A percentile compares a stretch with the other conserved stretches of the same genome.
Evolutionary conservation across 2,113 vertebrate genomes (phyloP).

Genomic region (Neogobius melanostomus): DNA sequence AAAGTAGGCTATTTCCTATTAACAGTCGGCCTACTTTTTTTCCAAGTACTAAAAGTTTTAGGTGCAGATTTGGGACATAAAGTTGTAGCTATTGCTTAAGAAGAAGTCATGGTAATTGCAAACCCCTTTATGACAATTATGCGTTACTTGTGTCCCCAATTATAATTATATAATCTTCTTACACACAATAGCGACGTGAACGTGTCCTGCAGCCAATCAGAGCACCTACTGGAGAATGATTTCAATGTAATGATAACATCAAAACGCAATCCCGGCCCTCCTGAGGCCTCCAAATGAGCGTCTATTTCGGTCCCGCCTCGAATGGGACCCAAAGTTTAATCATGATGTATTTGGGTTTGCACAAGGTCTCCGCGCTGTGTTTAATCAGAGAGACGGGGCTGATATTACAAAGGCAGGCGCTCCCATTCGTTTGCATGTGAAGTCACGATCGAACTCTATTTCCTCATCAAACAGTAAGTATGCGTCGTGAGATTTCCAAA

Average conservation of each 20-base stretch:
- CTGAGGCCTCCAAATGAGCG: slow-evolving; percentile 35
- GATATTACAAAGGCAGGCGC: slow-evolving; percentile 29
- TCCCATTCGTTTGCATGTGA: slow-evolving; percentile 16
- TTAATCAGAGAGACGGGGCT: slow-evolving; percentile 37
- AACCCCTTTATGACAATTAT: not conserved
- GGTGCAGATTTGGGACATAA: too few relatives aligned
- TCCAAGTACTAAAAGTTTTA: too few relatives aligned
- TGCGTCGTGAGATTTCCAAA: not conserved
- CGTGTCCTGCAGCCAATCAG: not conserved
- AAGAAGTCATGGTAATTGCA: too few relatives aligned
- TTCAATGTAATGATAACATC: slow-evolving; percentile 38
- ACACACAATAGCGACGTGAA: not conserved
- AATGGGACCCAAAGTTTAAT: slow-evolving; percentile 45
- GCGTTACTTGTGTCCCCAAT: too few relatives aligned
- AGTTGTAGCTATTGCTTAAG: too few relatives aligned
- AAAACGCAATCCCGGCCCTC: slow-evolving; percentile 2
- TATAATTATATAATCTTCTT: not conserved
- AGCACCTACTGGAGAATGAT: not conserved
- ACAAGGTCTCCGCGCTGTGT: slow-evolving; percentile 25
- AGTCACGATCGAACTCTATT: slow-evolving; percentile 7
- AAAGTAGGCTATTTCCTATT: too few relatives aligned
- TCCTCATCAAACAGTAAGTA: not conserved
- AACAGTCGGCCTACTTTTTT: too few relatives aligned
- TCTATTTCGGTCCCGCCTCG: slow-evolving; percentile 50
- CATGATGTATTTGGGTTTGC: slow-evolving; percentile 45